These are phyloP conservation scores for Orthonychiurus folsomi DNA, from an alignment of 2,888 invertebrate genomes.

Conservation along the genomic window DNA sequence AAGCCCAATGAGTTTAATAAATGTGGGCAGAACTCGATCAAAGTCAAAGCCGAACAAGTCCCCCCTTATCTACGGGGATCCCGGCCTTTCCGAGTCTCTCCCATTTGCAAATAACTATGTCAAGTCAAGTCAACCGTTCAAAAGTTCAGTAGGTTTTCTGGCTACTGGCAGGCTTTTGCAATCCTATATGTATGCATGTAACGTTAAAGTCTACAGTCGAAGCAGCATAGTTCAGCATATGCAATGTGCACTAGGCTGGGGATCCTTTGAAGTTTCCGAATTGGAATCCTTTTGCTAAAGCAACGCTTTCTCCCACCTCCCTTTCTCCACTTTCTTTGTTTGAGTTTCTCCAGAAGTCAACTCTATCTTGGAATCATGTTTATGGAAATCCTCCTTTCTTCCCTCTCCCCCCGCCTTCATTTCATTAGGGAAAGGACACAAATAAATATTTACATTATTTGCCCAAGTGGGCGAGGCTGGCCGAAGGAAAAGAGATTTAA, in stretches of 20 bases:
- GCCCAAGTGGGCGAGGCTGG: not conserved
- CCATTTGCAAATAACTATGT: not conserved
- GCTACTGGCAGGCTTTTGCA: not conserved
- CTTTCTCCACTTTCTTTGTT: constrained; percentile 4
- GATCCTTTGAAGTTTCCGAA: too few species aligned
- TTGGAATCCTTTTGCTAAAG: too few species aligned
- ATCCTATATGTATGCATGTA: too few species aligned
- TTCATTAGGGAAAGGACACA: not conserved
- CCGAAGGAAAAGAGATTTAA: not conserved
- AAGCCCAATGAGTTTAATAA: not conserved
- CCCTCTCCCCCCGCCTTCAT: not conserved
- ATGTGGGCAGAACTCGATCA: not conserved
- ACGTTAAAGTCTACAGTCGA: too few species aligned
- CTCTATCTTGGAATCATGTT: constrained; percentile 8
- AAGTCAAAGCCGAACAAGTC: not conserved
- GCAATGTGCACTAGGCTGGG: too few species aligned
- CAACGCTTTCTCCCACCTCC: too few species aligned
- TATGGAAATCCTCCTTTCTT: constrained; percentile 11
- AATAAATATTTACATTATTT: not conserved
- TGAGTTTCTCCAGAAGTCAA: constrained; percentile 6
- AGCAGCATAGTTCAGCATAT: too few species aligned
- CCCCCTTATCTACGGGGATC: too few species aligned
- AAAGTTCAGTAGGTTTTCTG: not conserved
- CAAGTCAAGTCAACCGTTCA: not conserved
- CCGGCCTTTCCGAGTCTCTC: not conserved